A percentile compares a stretch with the other conserved stretches of the same genome.
Conservation (phyloP, 2,113 vertebrate species). For the Carollia perspicillata region DNA sequence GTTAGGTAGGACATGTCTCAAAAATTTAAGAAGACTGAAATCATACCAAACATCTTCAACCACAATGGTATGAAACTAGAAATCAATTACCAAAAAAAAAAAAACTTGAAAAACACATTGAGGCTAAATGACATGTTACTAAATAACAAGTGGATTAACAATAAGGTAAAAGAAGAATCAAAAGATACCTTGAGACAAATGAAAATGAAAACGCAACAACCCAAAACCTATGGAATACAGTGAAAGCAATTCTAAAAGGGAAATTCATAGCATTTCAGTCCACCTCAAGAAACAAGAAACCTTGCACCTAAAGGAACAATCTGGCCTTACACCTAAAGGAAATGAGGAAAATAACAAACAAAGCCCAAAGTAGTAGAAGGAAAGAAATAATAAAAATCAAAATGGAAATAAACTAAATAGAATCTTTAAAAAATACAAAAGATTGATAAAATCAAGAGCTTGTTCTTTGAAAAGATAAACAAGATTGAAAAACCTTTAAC, state of each 20-base stretch:
- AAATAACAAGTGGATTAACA: neutral
- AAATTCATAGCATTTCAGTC: neutral
- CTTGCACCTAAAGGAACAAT: neutral
- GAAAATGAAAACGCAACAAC: neutral
- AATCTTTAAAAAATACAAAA: neutral
- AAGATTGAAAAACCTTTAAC: neutral
- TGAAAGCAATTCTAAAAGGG: neutral
- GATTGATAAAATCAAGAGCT: neutral
- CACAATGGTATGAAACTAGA: neutral
- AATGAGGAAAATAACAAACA: neutral
- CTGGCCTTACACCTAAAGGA: neutral
- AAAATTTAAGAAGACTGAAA: neutral
- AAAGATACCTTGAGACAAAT: neutral
- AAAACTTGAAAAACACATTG: neutral
- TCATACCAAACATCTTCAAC: neutral
- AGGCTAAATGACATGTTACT: neutral
- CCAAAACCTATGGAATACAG: neutral
- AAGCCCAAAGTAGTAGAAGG: neutral
- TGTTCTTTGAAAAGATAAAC: neutral
- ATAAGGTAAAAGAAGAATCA: neutral
- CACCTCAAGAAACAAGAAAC: neutral
- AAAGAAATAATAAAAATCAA: neutral
- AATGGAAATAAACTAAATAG: neutral
- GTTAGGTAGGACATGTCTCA: neutral
- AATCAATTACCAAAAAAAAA: neutral